phyloP scores from a whole-genome alignment of 1,140 invertebrate genomes.

The Aradophagus sp. region DNA sequence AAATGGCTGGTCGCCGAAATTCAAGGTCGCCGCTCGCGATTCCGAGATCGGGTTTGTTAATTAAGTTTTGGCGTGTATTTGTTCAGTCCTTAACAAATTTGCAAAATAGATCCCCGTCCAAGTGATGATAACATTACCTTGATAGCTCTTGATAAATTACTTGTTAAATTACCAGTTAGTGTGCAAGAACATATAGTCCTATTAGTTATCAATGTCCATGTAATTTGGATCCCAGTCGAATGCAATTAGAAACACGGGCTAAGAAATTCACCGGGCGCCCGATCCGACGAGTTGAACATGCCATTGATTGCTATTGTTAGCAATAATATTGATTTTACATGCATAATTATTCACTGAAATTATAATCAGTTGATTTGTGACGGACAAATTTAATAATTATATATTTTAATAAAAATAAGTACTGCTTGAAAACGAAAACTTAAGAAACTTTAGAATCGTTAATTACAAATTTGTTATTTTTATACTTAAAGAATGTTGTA shows the following conservation, averaged over 20 bases:
- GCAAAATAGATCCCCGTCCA: constrained; percentile 19
- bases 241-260: constrained; percentile 12
- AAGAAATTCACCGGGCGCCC: too few relatives aligned
- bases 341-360: not conserved
- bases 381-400: too few relatives aligned
- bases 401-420: too few relatives aligned
- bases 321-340: not conserved
- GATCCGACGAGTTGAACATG: too few relatives aligned
- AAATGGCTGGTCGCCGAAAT: too few relatives aligned
- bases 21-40: too few relatives aligned
- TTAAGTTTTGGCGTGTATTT: constrained; percentile 28
- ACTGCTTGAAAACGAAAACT: too few relatives aligned
- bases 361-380: too few relatives aligned
- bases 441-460: too few relatives aligned
- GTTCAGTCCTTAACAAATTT: constrained; percentile 14
- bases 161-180: constrained; percentile 12
- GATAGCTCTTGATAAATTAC: constrained; percentile 40
- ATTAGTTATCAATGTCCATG: constrained; percentile 29
- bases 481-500: too few relatives aligned
- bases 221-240: constrained; percentile 15
- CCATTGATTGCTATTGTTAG: not conserved
- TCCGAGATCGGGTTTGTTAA: too few relatives aligned
- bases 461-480: too few relatives aligned
- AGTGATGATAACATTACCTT: constrained; percentile 26
- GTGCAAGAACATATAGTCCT: constrained; percentile 8